Evolutionary conservation across 2,888 invertebrate genomes (phyloP).

Genomic region (Alsophila aescularia): DNA sequence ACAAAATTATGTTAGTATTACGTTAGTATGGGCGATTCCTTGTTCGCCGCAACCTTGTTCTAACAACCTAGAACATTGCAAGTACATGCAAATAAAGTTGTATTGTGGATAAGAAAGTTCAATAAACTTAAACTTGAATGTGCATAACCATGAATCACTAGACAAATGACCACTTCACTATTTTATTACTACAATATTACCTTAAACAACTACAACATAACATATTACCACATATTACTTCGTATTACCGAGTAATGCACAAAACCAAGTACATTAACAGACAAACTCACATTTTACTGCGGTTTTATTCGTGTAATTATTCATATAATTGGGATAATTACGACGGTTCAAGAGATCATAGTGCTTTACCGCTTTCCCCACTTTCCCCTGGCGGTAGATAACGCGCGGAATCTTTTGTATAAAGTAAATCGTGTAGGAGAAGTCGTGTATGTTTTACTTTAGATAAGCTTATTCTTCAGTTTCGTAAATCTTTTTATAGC

Average conservation of each 20-base stretch:
- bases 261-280: constrained; percentile 12
- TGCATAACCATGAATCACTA: constrained; percentile 8
- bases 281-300: constrained; percentile 26
- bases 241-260: constrained; percentile 10
- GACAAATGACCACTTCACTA: constrained; percentile 11
- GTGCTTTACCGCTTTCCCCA: constrained; percentile 36
- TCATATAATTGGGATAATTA: constrained; percentile 31
- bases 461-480: constrained; percentile 21
- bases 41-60: too few species aligned
- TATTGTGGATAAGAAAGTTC: constrained; percentile 7
- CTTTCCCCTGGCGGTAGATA: constrained; percentile 34
- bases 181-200: constrained; percentile 14
- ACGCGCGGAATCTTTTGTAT: constrained; percentile 32
- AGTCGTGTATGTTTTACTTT: constrained; percentile 12
- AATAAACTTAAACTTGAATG: constrained; percentile 4
- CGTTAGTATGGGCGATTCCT: too few species aligned
- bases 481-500: background rate
- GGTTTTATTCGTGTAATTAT: constrained; percentile 34
- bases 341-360: constrained; percentile 38
- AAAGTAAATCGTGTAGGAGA: constrained; percentile 6
- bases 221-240: constrained; percentile 11
- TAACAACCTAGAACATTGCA: too few species aligned
- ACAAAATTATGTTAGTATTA: too few species aligned
- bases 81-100: constrained; percentile 3
- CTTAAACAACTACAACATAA: constrained; percentile 9